Base-by-base conservation (phyloP, 92 coral and sea anemone genomes). In the Parazoanthus swiftii region DNA sequence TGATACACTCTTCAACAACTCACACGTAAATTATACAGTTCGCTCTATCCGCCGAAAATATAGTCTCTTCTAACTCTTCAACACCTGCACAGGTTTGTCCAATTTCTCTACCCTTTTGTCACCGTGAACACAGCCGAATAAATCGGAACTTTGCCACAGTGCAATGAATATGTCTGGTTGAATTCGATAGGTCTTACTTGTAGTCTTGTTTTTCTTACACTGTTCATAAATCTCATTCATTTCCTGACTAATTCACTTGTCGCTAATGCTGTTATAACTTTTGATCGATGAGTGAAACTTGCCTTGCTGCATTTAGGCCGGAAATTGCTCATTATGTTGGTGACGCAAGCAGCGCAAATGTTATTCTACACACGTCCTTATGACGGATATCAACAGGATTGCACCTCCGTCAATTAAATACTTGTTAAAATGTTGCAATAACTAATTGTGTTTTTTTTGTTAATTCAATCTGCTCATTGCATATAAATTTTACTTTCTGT, bases 361-460 rank as follows among this genome's bases (percentile, higher is more conserved):
- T 25, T 72, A 84, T 84, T 84, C 87, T 33, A 29, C 26, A 50
- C 87, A 84, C 87, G 87, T 71, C 51, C 39, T 16, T 70, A n/a
- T 16, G 67, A 84, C 87, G 79, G 78, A 72, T 38, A 44, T 46
- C 29, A 71, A 66, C 37, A 4, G 7, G 25, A 29, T 29, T 10
- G 9, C 35, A 82, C 29, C 50, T n/a, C 36, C 6, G 67, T 38
- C 8, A 84, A 84, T 71, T 11, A 84, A 83, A 43, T 82, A 4
- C 37, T 13, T 44, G 29, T 84, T 70, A 70, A 44, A 46, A 71
- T 46, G 42, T 71, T 71, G 44, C 66, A 84, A 71, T 29, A 46
- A 71, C 48, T 82, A 23, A 76, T 3, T 63, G 25, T 63, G 33
- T 29, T 29, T 29, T 50, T 54, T 54, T 80, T 70, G 29, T 44